A percentile compares a stretch with the other conserved stretches of the same genome.
These are phyloP conservation scores for Dryomyza anilis DNA, from an alignment of 2,888 invertebrate species.

Conservation along the genomic window DNA sequence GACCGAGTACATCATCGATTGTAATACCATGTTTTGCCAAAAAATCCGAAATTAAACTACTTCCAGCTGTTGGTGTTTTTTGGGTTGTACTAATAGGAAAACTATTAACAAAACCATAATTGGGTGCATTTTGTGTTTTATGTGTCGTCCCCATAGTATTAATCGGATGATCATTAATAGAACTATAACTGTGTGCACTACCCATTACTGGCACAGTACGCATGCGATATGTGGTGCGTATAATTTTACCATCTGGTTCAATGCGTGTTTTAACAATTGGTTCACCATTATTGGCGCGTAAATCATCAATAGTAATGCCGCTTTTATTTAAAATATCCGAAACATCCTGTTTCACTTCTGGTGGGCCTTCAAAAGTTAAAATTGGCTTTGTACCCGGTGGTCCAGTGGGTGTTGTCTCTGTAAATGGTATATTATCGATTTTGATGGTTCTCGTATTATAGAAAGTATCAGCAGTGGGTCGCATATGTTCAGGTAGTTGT, in stretches of 20 bases:
- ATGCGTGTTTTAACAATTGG: constrained; percentile 36
- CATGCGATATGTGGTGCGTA: constrained; percentile 40
- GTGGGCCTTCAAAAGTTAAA: too few relatives aligned
- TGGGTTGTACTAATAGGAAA: too few relatives aligned
- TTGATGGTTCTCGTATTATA: constrained; percentile 1
- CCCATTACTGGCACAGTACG: constrained; percentile 1
- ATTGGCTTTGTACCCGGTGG: too few relatives aligned
- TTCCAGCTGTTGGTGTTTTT: not conserved
- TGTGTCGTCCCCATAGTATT: too few relatives aligned
- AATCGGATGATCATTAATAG: too few relatives aligned
- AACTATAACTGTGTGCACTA: too few relatives aligned
- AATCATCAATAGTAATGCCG: constrained; percentile 43
- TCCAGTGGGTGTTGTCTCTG: constrained; percentile 19
- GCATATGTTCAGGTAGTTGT: constrained; percentile 22
- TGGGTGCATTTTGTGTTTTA: not conserved
- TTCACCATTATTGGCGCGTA: constrained; percentile 31
- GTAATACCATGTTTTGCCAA: constrained; percentile 41
- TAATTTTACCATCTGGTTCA: constrained; percentile 41
- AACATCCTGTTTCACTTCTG: constrained; percentile 35
- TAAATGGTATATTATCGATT: constrained; percentile 25
- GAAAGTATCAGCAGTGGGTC: not conserved
- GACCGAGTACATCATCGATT: constrained; percentile 38
- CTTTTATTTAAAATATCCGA: constrained; percentile 36
- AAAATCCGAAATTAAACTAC: constrained; percentile 40
- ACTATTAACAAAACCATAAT: not conserved